A percentile compares a stretch with the other conserved stretches of the same genome.
phyloP scores from a whole-genome alignment of 2,113 vertebrate species.

The Puntigrus tetrazona region DNA sequence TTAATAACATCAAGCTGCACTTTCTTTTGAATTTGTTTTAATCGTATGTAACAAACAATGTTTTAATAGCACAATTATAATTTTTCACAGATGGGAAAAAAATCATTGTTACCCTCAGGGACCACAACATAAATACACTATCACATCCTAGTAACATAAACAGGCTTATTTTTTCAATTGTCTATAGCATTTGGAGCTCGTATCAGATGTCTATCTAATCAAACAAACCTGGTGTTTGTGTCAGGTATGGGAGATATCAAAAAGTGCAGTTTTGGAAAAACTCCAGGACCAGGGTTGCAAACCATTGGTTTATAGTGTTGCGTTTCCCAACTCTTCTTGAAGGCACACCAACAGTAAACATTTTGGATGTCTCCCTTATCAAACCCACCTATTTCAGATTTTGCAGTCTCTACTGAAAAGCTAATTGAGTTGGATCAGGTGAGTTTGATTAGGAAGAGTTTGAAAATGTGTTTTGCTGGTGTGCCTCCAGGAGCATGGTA shows the following conservation, averaged over 20 bases:
- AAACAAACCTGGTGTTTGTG: neutral
- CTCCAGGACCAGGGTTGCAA: neutral
- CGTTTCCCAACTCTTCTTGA: neutral
- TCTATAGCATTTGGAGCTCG: neutral
- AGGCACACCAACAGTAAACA: neutral
- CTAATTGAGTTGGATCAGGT: neutral
- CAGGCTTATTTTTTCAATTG: conserved; percentile 53
- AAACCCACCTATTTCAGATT: neutral
- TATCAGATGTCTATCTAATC: neutral
- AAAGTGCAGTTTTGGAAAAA: neutral
- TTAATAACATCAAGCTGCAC: conserved; percentile 40
- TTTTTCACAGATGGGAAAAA: conserved; percentile 45
- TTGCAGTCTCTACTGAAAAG: neutral
- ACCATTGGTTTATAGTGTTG: neutral
- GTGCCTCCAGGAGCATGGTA: neutral
- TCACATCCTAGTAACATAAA: conserved; percentile 46
- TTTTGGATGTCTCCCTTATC: neutral
- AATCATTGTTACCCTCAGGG: conserved; percentile 50
- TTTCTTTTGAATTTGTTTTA: conserved; percentile 21
- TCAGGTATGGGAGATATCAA: neutral
- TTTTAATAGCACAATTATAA: conserved; percentile 46
- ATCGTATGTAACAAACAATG: neutral
- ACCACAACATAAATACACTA: conserved; percentile 44
- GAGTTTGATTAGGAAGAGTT: neutral
- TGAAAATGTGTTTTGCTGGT: neutral